A percentile compares a stretch with the other conserved stretches of the same genome.
Evolutionary conservation across 2,888 invertebrate genomes (phyloP).

Genomic region (Byasa hedistus): DNA sequence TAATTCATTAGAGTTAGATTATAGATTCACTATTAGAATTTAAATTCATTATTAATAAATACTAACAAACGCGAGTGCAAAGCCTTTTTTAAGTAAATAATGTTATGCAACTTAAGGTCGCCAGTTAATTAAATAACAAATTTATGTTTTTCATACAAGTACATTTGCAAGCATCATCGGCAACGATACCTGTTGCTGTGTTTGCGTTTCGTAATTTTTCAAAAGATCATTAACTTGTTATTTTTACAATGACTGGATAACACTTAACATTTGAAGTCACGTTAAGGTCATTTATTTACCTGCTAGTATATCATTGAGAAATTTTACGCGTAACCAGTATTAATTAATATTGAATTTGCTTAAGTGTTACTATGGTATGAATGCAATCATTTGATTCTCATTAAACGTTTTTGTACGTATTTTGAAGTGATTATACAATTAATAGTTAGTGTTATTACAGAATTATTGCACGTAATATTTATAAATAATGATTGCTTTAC

Average conservation of each 20-base stretch:
- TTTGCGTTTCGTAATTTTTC: neutral
- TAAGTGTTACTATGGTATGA: neutral
- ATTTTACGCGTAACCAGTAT: slow-evolving; percentile 4
- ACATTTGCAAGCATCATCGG: neutral
- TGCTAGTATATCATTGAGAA: neutral
- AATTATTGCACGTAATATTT: neutral
- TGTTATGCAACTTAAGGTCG: too few species aligned
- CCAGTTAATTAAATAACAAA: neutral
- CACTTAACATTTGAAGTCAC: neutral
- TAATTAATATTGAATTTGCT: slow-evolving; percentile 2
- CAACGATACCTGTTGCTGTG: neutral
- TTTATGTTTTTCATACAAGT: neutral
- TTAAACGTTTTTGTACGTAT: neutral
- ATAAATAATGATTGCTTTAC: neutral
- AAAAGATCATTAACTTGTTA: slow-evolving; percentile 5
- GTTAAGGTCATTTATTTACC: neutral
- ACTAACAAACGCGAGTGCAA: too few species aligned
- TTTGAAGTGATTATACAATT: neutral
- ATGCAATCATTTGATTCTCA: neutral
- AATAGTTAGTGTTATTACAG: neutral
- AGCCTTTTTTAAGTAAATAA: too few species aligned
- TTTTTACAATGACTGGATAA: neutral
- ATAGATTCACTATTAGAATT: too few species aligned
- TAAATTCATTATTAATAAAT: neutral
- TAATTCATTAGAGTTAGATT: too few species aligned